phyloP scores from a whole-genome alignment of 1,140 invertebrate species.

The Bicyclus anynana region DNA sequence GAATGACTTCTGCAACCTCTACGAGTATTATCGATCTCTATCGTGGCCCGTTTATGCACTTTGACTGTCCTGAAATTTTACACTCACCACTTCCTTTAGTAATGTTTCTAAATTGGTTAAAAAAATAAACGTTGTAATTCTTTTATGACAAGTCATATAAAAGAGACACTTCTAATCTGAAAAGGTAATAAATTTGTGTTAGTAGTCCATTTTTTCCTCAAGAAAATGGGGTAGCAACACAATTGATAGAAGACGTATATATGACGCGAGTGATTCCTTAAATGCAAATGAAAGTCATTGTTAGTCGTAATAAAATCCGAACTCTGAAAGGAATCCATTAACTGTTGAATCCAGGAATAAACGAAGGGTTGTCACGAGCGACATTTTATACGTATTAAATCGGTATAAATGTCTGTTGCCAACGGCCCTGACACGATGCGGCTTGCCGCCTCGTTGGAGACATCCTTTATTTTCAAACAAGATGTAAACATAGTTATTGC shows the following conservation, averaged over 20 bases:
- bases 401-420: background rate
- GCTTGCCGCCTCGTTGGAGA: constrained; percentile 25
- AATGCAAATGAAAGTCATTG: constrained; percentile 6
- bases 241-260: background rate
- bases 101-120: too few relatives aligned
- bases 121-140: too few relatives aligned
- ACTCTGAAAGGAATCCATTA: constrained; percentile 13
- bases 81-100: background rate
- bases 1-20: background rate
- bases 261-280: background rate
- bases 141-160: too few relatives aligned
- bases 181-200: background rate
- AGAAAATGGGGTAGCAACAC: background rate
- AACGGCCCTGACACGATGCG: constrained; percentile 33
- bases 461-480: constrained; percentile 18
- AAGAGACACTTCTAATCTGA: too few relatives aligned
- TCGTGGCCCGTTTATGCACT: background rate
- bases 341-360: constrained; percentile 17
- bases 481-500: background rate
- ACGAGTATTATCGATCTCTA: background rate
- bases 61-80: background rate
- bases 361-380: constrained; percentile 24
- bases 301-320: constrained; percentile 10
- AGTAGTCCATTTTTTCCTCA: background rate
- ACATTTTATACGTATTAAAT: constrained; percentile 10